Conservation (phyloP, 2,888 invertebrate genomes). For the Apotomis capreana region DNA sequence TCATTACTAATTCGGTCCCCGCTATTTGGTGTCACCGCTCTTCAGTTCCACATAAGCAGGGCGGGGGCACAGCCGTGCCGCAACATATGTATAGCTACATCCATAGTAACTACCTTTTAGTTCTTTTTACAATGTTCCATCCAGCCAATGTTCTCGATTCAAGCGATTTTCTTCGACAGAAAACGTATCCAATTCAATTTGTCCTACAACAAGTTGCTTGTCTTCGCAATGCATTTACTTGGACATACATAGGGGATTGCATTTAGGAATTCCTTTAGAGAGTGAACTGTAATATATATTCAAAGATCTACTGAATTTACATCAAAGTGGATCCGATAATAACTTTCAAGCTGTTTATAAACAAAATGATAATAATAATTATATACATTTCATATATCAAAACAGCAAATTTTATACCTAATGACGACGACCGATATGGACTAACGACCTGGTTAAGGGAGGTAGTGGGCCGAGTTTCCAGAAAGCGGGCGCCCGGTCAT, state of each 20-base stretch:
- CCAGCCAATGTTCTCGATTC: constrained; percentile 27
- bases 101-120: constrained; percentile 10
- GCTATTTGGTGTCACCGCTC: constrained; percentile 80
- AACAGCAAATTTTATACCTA: too few relatives aligned
- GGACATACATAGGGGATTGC: constrained; percentile 27
- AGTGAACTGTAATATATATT: neutral
- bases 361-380: too few relatives aligned
- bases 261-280: constrained; percentile 10
- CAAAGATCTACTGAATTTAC: neutral
- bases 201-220: constrained; percentile 31
- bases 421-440: too few relatives aligned
- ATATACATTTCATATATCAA: too few relatives aligned
- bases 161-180: constrained; percentile 45
- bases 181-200: constrained; percentile 42
- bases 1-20: constrained; percentile 76
- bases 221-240: constrained; percentile 29
- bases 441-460: too few relatives aligned
- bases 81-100: constrained; percentile 18
- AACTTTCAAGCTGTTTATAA: too few relatives aligned
- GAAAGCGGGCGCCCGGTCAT: too few relatives aligned
- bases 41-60: constrained; percentile 70
- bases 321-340: neutral
- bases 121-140: constrained; percentile 17
- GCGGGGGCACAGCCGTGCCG: constrained; percentile 54
- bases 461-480: too few relatives aligned